Percentiles rank a stretch among this genome's conserved stretches.
phyloP scores from a whole-genome alignment of 2,797 vertebrate species.

The Lagorchestes hirsutus region DNA sequence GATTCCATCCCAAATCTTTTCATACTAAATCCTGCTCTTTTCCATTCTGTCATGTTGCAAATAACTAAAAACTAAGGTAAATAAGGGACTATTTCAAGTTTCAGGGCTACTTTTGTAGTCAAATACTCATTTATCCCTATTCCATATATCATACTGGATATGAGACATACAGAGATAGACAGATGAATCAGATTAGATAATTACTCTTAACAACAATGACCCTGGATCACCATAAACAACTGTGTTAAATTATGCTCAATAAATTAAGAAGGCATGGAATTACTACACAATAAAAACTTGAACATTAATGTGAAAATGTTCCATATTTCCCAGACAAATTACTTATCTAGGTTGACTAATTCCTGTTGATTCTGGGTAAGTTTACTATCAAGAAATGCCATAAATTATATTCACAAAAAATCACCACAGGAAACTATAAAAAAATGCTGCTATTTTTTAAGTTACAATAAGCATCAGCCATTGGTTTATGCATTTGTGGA shows the following conservation, averaged over 20 bases:
- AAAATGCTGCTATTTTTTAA: not conserved
- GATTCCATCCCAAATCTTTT: not conserved
- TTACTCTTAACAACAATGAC: constrained; percentile 12
- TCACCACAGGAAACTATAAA: not conserved
- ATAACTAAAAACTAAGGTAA: constrained; percentile 31
- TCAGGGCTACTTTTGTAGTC: not conserved
- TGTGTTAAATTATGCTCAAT: constrained; percentile 31
- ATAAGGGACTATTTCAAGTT: not conserved
- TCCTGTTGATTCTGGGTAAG: not conserved
- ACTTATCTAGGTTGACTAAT: not conserved
- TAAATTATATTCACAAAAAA: not conserved
- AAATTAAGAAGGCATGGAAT: constrained; percentile 10
- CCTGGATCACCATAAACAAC: constrained; percentile 36
- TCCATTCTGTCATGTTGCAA: not conserved
- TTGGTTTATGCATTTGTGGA: not conserved
- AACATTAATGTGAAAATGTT: not conserved
- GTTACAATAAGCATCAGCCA: not conserved
- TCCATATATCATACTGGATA: too few species aligned
- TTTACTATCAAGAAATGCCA: not conserved
- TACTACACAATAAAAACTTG: not conserved
- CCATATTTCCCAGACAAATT: not conserved
- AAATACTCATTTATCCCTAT: not conserved
- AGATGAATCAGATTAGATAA: not conserved
- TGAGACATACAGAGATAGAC: too few species aligned
- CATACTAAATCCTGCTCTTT: not conserved